Percentiles rank a stretch among this genome's conserved stretches.
phyloP scores from a whole-genome alignment of 2,888 invertebrate genomes.

The Spodoptera littoralis region DNA sequence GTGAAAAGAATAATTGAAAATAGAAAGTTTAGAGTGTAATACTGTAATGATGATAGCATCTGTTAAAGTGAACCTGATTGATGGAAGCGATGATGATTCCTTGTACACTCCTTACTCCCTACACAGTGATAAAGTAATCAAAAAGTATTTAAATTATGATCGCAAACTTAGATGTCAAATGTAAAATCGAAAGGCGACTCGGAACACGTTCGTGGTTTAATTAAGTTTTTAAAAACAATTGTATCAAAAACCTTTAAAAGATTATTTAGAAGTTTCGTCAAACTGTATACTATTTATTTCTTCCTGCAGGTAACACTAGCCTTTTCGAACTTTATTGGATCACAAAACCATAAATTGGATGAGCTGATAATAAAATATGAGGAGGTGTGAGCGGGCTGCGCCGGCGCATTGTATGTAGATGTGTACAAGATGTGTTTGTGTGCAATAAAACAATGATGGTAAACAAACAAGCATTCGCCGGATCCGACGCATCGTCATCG shows the following conservation, averaged over 20 bases:
- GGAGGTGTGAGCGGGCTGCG: slow-evolving; percentile 46
- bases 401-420: slow-evolving; percentile 63
- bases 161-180: no score
- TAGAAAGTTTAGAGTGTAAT: no score
- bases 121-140: no score
- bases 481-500: slow-evolving; percentile 65
- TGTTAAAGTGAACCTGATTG: no score
- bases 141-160: no score
- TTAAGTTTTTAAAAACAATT: no score
- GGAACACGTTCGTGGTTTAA: no score
- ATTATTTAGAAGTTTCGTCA: neutral
- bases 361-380: slow-evolving; percentile 53
- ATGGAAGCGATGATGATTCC: no score
- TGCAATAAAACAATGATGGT: slow-evolving; percentile 72
- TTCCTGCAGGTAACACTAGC: slow-evolving; percentile 36
- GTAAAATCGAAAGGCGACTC: no score
- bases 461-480: slow-evolving; percentile 72
- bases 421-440: slow-evolving; percentile 46
- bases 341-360: slow-evolving; percentile 32
- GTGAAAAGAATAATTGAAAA: neutral
- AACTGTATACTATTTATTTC: slow-evolving; percentile 26
- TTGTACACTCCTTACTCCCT: no score
- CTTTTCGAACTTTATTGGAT: slow-evolving; percentile 32
- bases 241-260: neutral
- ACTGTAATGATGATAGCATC: no score